Conservation (phyloP, 2,113 vertebrate genomes). For the Phyllopteryx taeniolatus region DNA sequence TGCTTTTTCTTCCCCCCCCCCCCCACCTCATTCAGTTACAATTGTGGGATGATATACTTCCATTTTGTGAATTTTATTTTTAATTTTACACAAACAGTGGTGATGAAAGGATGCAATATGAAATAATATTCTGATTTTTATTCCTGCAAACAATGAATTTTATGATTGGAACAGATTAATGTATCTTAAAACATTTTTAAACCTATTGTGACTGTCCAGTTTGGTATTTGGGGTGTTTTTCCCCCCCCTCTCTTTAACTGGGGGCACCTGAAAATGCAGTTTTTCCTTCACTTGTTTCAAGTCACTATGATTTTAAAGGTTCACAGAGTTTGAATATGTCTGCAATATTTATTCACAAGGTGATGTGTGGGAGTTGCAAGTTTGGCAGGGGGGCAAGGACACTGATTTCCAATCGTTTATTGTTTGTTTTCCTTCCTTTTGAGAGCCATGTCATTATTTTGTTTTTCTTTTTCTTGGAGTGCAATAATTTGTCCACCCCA, state of each 20-base stretch:
- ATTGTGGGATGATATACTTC: constrained; percentile 65
- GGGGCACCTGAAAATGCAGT: constrained; percentile 67
- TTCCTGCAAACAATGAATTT: constrained; percentile 46
- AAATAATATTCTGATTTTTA: constrained; percentile 56
- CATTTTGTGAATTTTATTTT: constrained; percentile 46
- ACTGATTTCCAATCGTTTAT: constrained; percentile 53
- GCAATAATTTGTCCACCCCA: constrained; percentile 77
- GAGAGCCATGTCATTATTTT: constrained; percentile 66
- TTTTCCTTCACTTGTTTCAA: constrained; percentile 54
- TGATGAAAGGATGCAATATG: constrained; percentile 49
- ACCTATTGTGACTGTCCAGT: constrained; percentile 43
- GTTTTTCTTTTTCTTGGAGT: constrained; percentile 62
- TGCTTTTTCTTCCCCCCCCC: background rate
- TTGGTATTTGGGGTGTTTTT: constrained; percentile 36
- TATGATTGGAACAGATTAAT: constrained; percentile 52
- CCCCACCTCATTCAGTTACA: constrained; percentile 34
- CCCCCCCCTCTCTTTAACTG: constrained; percentile 27
- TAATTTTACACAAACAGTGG: constrained; percentile 55
- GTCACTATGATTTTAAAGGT: constrained; percentile 67
- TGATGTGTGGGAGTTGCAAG: constrained; percentile 62
- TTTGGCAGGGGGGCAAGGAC: constrained; percentile 60
- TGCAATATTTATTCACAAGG: constrained; percentile 73
- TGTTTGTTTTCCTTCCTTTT: constrained; percentile 35
- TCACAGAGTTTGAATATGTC: constrained; percentile 68
- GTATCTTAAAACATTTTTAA: constrained; percentile 46